Conservation (phyloP, 1,140 invertebrate genomes). For the Panonychus citri region DNA sequence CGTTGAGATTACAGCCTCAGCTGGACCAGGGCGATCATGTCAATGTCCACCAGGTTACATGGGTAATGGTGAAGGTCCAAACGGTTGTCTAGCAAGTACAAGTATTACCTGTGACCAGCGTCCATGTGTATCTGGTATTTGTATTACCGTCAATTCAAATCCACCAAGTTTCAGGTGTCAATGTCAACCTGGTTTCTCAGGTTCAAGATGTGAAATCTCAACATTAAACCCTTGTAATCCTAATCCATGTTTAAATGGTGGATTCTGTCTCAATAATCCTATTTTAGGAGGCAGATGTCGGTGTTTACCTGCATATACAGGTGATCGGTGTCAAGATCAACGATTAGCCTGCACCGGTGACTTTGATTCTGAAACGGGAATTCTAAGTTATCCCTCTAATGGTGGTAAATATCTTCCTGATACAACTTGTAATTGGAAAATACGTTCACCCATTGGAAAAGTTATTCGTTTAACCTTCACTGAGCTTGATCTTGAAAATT, state of each 20-base stretch:
- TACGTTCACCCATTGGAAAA: conserved; percentile 21
- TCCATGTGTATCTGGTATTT: conserved; percentile 11
- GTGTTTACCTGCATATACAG: conserved; percentile 32
- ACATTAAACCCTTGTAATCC: conserved; percentile 31
- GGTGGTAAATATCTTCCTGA: too few species aligned
- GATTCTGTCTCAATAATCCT: conserved; percentile 15
- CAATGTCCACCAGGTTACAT: conserved; percentile 49
- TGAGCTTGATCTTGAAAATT: conserved; percentile 40
- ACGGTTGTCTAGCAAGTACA: conserved; percentile 35
- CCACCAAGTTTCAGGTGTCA: conserved; percentile 10
- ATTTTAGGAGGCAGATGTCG: conserved; percentile 28
- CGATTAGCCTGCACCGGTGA: conserved; percentile 17
- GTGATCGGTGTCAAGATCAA: conserved; percentile 27
- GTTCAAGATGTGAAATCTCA: conserved; percentile 31
- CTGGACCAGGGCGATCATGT: conserved; percentile 37
- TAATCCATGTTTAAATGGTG: conserved; percentile 20
- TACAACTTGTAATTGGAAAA: too few species aligned
- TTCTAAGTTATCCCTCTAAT: too few species aligned
- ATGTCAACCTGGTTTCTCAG: conserved; percentile 20
- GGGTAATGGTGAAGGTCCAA: conserved; percentile 52
- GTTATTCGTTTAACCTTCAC: conserved; percentile 55
- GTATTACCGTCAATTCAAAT: neutral
- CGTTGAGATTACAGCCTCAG: conserved; percentile 31
- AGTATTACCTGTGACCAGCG: conserved; percentile 6
- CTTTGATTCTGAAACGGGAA: too few species aligned